A percentile compares a stretch with the other conserved stretches of the same genome.
phyloP scores from a whole-genome alignment of 2,113 vertebrate genomes.

The Pteruthius melanotis region DNA sequence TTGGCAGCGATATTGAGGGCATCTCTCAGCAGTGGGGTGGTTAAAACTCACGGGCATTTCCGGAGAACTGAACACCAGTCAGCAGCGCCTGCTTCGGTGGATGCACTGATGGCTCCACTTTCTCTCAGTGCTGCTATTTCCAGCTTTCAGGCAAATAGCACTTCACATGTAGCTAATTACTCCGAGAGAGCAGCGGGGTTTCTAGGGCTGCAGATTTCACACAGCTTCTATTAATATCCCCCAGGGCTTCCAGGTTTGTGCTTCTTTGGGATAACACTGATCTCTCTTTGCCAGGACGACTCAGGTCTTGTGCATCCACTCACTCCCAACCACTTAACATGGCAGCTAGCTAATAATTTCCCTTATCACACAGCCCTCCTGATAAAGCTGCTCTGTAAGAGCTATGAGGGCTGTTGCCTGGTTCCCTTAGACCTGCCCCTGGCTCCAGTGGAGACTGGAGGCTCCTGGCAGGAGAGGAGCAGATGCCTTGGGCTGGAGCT shows the following conservation, averaged over 20 bases:
- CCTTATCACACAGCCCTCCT: not conserved
- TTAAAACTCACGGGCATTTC: constrained; percentile 16
- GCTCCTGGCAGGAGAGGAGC: not conserved
- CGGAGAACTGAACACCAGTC: not conserved
- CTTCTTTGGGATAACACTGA: not conserved
- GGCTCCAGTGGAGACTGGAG: not conserved
- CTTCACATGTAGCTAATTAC: constrained; percentile 48
- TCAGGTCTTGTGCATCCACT: not conserved
- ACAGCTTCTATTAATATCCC: constrained; percentile 39
- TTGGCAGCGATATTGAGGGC: not conserved
- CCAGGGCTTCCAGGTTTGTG: not conserved
- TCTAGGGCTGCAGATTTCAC: constrained; percentile 22
- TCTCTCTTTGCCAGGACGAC: not conserved
- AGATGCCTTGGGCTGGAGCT: not conserved
- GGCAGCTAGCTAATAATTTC: constrained; percentile 16
- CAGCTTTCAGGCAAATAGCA: constrained; percentile 21
- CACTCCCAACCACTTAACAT: not conserved
- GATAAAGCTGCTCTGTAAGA: constrained; percentile 17
- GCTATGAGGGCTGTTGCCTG: not conserved
- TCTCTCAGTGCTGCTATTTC: not conserved
- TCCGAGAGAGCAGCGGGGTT: constrained; percentile 6
- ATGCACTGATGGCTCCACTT: not conserved
- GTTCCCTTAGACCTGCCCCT: not conserved
- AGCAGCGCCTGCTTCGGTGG: not conserved
- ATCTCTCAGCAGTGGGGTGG: constrained; percentile 40